Conservation (phyloP, 1,140 invertebrate genomes). For the Dermatophagoides farinae region DNA sequence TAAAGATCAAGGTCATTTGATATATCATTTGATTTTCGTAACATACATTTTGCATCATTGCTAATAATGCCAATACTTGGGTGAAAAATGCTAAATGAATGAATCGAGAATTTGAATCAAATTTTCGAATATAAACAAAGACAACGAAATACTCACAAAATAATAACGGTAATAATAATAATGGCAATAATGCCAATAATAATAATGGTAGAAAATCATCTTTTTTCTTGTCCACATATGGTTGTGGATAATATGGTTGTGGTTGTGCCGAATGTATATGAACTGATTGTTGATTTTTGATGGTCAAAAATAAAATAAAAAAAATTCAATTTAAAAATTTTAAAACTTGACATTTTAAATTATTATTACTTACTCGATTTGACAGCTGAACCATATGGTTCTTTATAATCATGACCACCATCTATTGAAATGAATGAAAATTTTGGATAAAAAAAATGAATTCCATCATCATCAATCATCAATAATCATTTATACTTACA, state of each 20-base stretch:
- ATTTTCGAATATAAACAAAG: background rate
- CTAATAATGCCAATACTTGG: background rate
- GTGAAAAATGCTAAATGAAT: background rate
- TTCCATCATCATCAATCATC: no score
- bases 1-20: background rate
- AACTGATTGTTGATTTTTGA: background rate
- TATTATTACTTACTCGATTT: background rate
- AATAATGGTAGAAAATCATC: background rate
- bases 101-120: background rate
- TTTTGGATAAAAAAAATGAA: no score
- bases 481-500: no score
- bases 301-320: background rate
- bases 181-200: background rate
- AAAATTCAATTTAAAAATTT: background rate
- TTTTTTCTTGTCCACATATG: background rate
- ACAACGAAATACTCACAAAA: conserved; percentile 1
- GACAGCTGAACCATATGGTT: background rate
- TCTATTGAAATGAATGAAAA: no score
- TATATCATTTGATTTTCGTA: background rate
- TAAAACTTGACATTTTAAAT: no score
- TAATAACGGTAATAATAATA: background rate
- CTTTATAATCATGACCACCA: no score
- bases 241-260: background rate
- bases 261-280: conserved; percentile 4
- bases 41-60: conserved; percentile 3